Conservation (phyloP, 35 echinoderm and acorn worm genomes). For the Diadema setosum region DNA sequence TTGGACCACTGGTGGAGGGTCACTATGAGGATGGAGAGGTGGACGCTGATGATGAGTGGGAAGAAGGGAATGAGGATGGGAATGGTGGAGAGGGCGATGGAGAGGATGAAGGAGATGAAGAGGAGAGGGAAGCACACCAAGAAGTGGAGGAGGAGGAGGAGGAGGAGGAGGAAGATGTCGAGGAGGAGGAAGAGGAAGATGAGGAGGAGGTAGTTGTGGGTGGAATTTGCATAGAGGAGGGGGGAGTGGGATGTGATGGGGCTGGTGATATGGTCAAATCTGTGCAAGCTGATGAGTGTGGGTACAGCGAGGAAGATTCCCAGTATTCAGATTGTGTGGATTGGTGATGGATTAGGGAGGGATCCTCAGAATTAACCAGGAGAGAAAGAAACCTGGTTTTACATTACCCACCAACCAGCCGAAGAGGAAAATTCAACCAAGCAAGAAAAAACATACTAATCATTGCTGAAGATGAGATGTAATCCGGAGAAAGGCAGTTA, state of each 20-base stretch:
- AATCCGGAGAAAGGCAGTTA: too few relatives aligned
- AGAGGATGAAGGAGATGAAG: not conserved
- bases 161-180: not conserved
- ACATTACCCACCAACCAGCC: too few relatives aligned
- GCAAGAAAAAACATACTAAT: too few relatives aligned
- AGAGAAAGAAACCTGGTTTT: too few relatives aligned
- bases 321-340: slow-evolving; percentile 16
- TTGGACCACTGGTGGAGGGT: not conserved
- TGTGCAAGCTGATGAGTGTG: not conserved
- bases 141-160: not conserved
- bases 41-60: slow-evolving; percentile 42
- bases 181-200: not conserved
- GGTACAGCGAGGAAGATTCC: not conserved
- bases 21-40: not conserved
- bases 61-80: not conserved
- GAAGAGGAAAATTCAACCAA: too few relatives aligned
- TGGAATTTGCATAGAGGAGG: not conserved
- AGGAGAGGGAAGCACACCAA: not conserved
- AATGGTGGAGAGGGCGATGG: not conserved
- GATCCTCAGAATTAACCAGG: not conserved
- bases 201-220: not conserved
- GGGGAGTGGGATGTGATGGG: not conserved
- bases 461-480: too few relatives aligned
- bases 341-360: not conserved
- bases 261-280: not conserved